Conservation (phyloP, 2,888 invertebrate genomes). For the Agrotis clavis region DNA sequence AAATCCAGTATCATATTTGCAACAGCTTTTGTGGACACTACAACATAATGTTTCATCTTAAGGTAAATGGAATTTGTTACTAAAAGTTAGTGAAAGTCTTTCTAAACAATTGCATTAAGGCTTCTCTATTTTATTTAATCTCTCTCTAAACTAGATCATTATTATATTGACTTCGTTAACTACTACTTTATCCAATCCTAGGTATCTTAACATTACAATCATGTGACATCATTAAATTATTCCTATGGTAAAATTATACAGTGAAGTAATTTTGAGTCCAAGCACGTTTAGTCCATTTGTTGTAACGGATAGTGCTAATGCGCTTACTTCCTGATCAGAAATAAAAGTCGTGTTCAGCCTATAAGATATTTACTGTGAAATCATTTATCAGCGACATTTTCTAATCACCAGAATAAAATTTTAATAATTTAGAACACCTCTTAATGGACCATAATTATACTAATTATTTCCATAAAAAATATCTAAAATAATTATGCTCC, state of each 20-base stretch:
- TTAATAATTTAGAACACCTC: not conserved
- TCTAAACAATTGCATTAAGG: not conserved
- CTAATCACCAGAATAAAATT: not conserved
- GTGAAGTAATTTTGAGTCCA: conserved; percentile 5
- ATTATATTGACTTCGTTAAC: not conserved
- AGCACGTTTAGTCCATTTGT: conserved; percentile 34
- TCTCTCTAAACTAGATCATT: not conserved
- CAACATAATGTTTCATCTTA: conserved; percentile 70
- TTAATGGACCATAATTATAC: no score
- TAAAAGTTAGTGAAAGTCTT: not conserved
- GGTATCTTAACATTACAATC: conserved; percentile 8
- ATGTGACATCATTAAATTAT: conserved; percentile 34
- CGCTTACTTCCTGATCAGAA: conserved; percentile 13
- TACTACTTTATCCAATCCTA: not conserved
- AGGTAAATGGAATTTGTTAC: conserved; percentile 38
- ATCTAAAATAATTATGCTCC: conserved; percentile 3
- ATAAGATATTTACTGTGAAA: no score
- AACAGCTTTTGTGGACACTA: conserved; percentile 69
- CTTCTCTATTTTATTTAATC: not conserved
- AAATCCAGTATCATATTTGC: conserved; percentile 69
- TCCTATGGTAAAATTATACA: conserved; percentile 33
- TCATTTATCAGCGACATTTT: no score
- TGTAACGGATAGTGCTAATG: conserved; percentile 1
- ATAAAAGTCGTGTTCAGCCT: not conserved
- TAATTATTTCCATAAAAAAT: not conserved